These are phyloP conservation scores for Liasis olivaceus DNA, from an alignment of 2,797 vertebrate species.

Conservation along the genomic window DNA sequence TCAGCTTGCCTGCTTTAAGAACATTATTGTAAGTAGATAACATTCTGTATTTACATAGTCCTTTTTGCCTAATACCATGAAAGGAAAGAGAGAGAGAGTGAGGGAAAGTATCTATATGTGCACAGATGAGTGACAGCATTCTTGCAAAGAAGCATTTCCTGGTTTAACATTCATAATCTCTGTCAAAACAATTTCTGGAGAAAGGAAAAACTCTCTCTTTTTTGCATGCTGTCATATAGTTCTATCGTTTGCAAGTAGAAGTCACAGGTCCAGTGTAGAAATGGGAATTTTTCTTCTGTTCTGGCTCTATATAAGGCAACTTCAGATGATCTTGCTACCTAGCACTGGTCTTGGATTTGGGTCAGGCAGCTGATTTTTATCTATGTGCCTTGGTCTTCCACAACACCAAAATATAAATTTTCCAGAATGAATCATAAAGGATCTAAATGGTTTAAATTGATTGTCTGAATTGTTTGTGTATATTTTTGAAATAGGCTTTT, in stretches of 20 bases:
- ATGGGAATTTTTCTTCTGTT: background rate
- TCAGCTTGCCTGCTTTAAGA: background rate
- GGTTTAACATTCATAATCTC: background rate
- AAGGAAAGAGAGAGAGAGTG: background rate
- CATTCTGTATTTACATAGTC: background rate
- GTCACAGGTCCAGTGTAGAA: background rate
- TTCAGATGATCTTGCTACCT: background rate
- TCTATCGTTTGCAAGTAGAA: background rate
- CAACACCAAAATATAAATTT: background rate
- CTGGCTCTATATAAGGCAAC: background rate
- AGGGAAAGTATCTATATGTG: background rate
- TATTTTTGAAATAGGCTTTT: no score
- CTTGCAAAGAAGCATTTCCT: background rate
- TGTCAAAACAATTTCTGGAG: background rate
- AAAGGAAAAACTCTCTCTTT: background rate
- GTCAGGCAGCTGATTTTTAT: background rate
- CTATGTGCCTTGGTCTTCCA: background rate
- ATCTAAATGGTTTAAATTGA: background rate
- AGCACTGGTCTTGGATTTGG: background rate
- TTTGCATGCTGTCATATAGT: background rate
- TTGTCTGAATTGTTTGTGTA: no score
- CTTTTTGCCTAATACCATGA: background rate
- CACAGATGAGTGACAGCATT: background rate
- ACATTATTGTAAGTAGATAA: fast-evolving
- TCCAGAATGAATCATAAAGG: background rate